Evolutionary conservation across 1,140 invertebrate genomes (phyloP), one percentile per base, ranked within the genome.

Genomic region (Apocrypta bakeri): DNA sequence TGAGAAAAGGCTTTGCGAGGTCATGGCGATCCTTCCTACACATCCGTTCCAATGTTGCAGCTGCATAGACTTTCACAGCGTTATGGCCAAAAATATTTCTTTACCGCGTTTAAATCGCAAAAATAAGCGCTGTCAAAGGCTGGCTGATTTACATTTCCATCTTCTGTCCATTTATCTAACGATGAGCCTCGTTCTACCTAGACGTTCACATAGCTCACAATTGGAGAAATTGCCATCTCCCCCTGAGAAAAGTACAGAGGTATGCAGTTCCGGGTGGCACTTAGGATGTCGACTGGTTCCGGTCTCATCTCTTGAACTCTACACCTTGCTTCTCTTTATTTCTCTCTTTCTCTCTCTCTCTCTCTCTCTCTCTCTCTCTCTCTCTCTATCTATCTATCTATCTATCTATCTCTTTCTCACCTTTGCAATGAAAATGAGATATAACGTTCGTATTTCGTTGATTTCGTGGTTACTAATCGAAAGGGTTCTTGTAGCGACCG

Each of bases 251-350:
- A 88, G 84, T 88, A 89, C 84, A 90, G 91, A 92, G 91, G 91
- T 92, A 92, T 92, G 91, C 91, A 92, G 91, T 87, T 89, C 90
- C 87, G 90, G 89, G 89, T 91, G 90, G 89, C 90, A 92, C 91
- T 92, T 91, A 91, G 91, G 88, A 91, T 90, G 88, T 85, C 85
- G 89, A 88, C 87, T 87, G 63, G 85, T 87, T 83, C 84, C 87
- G 87, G 87, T 90, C 90, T 82, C 84, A 81, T 69, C 68, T 69
- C 29, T 69, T 29, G 31, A 69, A 81, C 84, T 85, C 84, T 85
- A 25, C 14, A 9, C 24, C 56, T n/a, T 56, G 29, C 48, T 75
- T 56, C 31, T 61, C 33, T 37, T 37, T 37, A n/a, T n/a, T n/a
- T n/a, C n/a, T n/a, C n/a, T n/a, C n/a, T n/a, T n/a, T n/a, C n/a